Evolutionary conservation across 2,113 vertebrate genomes (phyloP).

Genomic region (Buteo buteo): DNA sequence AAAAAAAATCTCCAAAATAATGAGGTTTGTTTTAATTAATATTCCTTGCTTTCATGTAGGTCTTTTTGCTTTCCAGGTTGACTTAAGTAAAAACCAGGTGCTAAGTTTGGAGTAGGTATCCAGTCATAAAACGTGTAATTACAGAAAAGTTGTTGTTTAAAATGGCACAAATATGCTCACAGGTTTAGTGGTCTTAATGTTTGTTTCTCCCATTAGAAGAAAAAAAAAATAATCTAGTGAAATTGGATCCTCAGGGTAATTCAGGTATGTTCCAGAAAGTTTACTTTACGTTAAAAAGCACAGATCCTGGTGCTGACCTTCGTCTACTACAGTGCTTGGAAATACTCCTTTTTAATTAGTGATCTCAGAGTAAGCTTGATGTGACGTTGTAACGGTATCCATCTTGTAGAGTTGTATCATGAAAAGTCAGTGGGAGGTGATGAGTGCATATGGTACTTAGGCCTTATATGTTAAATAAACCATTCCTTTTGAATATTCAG

Average conservation of each 20-base stretch:
- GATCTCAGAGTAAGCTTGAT: background rate
- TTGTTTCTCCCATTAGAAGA: background rate
- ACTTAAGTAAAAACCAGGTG: background rate
- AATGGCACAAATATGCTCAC: accelerated
- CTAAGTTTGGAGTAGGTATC: background rate
- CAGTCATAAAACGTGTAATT: background rate
- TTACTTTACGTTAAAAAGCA: accelerated
- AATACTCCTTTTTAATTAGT: background rate
- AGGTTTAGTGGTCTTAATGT: background rate
- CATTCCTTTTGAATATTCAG: background rate
- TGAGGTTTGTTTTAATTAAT: background rate
- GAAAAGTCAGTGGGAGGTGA: background rate
- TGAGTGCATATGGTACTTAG: background rate
- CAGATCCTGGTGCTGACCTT: background rate
- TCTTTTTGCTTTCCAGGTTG: background rate
- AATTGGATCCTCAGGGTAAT: background rate
- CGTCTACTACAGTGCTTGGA: background rate
- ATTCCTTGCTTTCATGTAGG: background rate
- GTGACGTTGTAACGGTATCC: background rate
- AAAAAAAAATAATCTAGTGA: background rate
- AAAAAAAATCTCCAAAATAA: background rate
- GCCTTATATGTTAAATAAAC: background rate
- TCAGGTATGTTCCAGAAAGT: background rate
- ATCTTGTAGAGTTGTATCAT: accelerated
- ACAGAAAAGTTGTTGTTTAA: background rate